phyloP scores from a whole-genome alignment of 2,113 vertebrate genomes.

The Ammodytes dubius region DNA sequence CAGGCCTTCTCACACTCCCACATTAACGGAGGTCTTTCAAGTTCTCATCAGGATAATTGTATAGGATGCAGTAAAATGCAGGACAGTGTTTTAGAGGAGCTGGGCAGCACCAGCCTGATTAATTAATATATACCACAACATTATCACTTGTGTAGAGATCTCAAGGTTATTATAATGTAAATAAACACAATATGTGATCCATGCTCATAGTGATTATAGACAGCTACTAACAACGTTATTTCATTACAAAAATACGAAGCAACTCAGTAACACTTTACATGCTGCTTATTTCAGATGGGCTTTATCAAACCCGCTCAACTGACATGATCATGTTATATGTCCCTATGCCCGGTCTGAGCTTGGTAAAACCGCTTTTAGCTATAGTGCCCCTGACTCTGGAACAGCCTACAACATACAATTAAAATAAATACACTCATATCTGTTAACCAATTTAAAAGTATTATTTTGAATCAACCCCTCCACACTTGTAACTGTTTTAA shows the following conservation, averaged over 20 bases:
- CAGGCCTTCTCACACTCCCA: constrained; percentile 83
- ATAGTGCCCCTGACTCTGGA: no score
- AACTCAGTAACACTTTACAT: background rate
- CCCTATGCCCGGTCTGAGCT: no score
- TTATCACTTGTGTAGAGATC: background rate
- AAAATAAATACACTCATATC: no score
- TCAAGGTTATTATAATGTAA: background rate
- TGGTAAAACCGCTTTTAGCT: no score
- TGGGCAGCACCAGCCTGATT: constrained; percentile 36
- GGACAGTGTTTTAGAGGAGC: constrained; percentile 44
- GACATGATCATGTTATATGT: no score
- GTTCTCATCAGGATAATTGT: constrained; percentile 78
- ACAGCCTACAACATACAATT: no score
- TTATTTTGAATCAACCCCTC: no score
- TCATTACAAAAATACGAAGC: background rate
- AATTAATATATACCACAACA: background rate
- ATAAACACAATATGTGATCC: background rate
- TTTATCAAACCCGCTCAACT: no score
- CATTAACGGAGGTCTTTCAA: constrained; percentile 94
- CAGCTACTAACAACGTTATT: background rate
- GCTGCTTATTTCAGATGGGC: no score
- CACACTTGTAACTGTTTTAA: no score
- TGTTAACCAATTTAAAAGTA: no score
- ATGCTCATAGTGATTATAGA: background rate
- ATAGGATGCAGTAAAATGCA: constrained; percentile 54